Base-by-base conservation (phyloP, 2,888 invertebrate species). In the Gortyna flavago region DNA sequence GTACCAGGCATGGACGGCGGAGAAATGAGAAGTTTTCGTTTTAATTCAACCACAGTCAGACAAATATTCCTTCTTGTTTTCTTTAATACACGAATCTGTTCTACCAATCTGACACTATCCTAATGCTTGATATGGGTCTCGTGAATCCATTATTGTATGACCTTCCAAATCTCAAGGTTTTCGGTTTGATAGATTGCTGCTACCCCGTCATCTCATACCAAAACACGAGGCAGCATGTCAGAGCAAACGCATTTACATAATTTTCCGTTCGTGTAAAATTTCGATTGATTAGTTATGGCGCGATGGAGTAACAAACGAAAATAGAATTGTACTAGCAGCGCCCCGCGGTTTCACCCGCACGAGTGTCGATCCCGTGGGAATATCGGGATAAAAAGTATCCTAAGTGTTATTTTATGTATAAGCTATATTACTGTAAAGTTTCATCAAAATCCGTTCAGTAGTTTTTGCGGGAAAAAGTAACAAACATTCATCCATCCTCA, bases 61-160 rank as follows among this genome's bases (percentile, higher is more conserved):
- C 32, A 79, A 62, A 65, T 51, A 68, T 72, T 54, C 38, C n/a
- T 69, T 35, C 54, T 79, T 69, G 51, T 69, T 77, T 66, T 74
- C 44, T 69, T 44, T 77, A 61, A 76, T 77, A 65, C 32, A 44
- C 65, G 65, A 83, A 80, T 77, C 77, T 83, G 69, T n/a, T 38
- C 51, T 61, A 70, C 59, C 83, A 77, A 69, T 69, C 83, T 83
- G 68, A 77, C 77, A 83, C 68, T 69, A 69, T 65, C 68, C 51
- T 83, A 69, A 76, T 76, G 25, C 80, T 83, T 83, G 83, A 80
- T 69, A 77, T 65, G 78, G 83, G 69, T 80, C 77, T 77, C 54
- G 54, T 77, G 83, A 77, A 83, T 70, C 83, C 80, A 83, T 80
- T 80, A 80, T 83, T 80, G 25, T 77, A 65, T 79, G 80, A 80